Base-by-base conservation (phyloP, 2,113 vertebrate species). In the Gymnogyps californianus region DNA sequence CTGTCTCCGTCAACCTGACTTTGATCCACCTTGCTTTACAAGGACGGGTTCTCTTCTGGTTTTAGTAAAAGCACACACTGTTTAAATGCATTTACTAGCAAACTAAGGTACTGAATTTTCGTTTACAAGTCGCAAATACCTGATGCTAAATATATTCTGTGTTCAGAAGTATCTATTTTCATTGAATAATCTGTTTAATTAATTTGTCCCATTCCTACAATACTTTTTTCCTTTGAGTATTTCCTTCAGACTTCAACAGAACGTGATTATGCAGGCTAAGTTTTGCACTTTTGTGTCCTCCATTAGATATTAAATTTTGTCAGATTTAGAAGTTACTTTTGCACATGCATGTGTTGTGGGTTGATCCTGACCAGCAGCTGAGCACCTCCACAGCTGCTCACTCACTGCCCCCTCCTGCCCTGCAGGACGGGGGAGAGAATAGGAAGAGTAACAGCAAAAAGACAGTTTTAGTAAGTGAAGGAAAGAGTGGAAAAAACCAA, bases 371-470 rank as follows among this genome's bases (percentile, higher is more conserved):
- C 44, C 34, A 64, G 55, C 34, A 40, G 52, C 40, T 62, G 21
- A 51, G 36, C 57, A 58, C 34, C 29, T 0, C 1, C 36, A 19
- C 11, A 19, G 49, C 47, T 0, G 0, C 42, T 58, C 0, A 0
- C 42, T 74, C 38, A 31, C 9, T 0, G 1, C 5, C 32, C 28
- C 29, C 5, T 83, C 58, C 29, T 0, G 1, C 58, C 32, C 22
- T 2, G 1, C 22, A 24, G 47, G 29, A 57, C 46, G 25, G 9
- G 42, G 54, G 36, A 31, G 47, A 69, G 40, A 57, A 62, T 7
- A 44, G 42, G 55, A 90, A 51, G 55, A 75, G 16, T 40, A 70
- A 31, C 29, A 70, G 34, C 47, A 44, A 34, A 80, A 66, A 13
- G 20, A 17, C 17, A 42, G 28, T 51, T 57, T 51, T 22, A 58